A percentile compares a stretch with the other conserved stretches of the same genome.
Evolutionary conservation across 2,113 vertebrate species (phyloP).

Genomic region (Nothocercus nigrocapillus): DNA sequence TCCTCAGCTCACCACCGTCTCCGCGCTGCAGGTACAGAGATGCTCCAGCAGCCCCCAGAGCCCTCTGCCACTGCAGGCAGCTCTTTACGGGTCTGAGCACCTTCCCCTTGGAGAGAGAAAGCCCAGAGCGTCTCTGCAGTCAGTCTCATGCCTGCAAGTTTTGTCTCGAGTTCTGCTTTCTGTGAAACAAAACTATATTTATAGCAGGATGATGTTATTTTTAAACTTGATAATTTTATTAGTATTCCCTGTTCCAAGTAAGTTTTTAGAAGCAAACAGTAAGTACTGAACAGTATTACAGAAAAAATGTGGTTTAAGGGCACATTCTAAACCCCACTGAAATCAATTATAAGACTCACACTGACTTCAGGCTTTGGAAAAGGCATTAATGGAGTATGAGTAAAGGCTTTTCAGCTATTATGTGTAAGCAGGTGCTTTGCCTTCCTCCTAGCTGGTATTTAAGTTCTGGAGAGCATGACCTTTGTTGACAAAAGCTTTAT

Average conservation of each 20-base stretch:
- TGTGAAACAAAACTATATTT: neutral
- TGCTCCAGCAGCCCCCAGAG: neutral
- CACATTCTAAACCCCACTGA: neutral
- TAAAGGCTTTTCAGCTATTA: neutral
- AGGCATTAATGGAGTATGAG: neutral
- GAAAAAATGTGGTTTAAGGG: neutral
- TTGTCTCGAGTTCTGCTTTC: neutral
- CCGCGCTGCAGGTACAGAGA: neutral
- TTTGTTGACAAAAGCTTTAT: conserved; percentile 1
- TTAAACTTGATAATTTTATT: neutral
- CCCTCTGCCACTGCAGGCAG: neutral
- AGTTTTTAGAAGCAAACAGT: neutral
- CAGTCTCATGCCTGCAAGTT: neutral
- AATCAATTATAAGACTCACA: neutral
- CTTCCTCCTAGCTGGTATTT: neutral
- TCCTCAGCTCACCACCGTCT: rapidly evolving
- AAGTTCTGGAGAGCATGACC: neutral
- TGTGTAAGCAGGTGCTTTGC: neutral
- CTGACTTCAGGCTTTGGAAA: neutral
- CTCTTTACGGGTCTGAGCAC: neutral
- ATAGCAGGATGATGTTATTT: neutral
- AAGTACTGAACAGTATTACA: neutral
- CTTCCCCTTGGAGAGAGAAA: neutral
- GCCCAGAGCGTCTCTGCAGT: neutral
- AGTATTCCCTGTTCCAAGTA: neutral